Conservation (phyloP, 2,888 invertebrate genomes). For the Limnephilus auricula region DNA sequence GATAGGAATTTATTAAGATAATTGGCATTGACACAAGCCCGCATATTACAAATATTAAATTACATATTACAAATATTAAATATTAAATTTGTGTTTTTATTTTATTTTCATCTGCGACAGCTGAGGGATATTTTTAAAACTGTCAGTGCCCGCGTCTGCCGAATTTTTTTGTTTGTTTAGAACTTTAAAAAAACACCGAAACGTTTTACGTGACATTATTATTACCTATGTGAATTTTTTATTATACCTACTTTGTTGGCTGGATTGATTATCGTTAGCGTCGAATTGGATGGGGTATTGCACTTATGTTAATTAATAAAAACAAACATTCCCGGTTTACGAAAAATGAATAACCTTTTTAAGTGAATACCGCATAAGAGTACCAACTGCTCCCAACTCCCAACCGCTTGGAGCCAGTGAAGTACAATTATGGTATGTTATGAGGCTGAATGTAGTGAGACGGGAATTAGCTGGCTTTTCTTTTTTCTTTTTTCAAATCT, state of each 20-base stretch:
- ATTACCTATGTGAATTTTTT: not conserved
- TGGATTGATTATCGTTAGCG: not conserved
- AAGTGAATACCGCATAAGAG: too few species aligned
- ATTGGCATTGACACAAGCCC: not conserved
- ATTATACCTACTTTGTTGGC: not conserved
- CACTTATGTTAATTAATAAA: not conserved
- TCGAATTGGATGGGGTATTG: not conserved
- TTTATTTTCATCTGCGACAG: not conserved
- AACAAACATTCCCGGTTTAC: not conserved
- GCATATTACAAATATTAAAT: not conserved
- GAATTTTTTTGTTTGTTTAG: not conserved
- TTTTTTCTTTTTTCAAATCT: too few species aligned
- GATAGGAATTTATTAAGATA: not conserved
- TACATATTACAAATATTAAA: too few species aligned
- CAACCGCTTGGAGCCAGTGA: too few species aligned
- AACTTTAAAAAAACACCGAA: not conserved
- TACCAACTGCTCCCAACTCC: too few species aligned
- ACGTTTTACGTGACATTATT: not conserved
- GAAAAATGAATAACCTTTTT: not conserved
- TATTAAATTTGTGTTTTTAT: not conserved
- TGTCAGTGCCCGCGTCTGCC: not conserved
- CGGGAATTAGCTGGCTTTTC: too few species aligned
- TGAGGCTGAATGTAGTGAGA: too few species aligned
- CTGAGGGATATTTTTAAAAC: not conserved
- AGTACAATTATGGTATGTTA: too few species aligned